These are phyloP conservation scores for Reinhardtius hippoglossoides DNA, from an alignment of 2,113 vertebrate species.

Conservation along the genomic window DNA sequence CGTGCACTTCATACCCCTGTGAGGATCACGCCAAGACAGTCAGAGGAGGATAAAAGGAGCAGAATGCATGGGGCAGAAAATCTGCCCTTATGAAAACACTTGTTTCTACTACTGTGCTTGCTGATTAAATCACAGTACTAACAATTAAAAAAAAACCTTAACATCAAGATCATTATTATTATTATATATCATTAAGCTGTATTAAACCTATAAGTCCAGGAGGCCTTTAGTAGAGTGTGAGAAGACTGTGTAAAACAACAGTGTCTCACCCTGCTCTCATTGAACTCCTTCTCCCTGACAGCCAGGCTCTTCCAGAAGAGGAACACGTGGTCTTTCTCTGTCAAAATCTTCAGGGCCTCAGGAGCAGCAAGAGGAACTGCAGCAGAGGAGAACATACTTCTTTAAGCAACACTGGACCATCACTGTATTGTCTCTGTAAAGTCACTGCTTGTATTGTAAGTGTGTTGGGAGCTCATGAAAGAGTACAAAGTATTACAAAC, in stretches of 20 bases:
- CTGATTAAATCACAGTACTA: too few relatives aligned
- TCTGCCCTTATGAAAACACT: too few relatives aligned
- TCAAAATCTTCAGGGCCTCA: constrained; percentile 93
- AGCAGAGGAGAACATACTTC: neutral
- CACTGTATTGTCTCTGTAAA: neutral
- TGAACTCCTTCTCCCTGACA: constrained; percentile 90
- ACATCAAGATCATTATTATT: too few relatives aligned
- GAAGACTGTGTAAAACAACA: neutral
- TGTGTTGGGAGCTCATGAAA: too few relatives aligned
- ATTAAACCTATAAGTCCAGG: too few relatives aligned
- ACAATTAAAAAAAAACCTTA: too few relatives aligned
- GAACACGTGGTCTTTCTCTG: constrained; percentile 91
- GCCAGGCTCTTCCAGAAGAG: constrained; percentile 98
- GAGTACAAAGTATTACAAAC: neutral
- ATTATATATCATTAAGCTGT: too few relatives aligned
- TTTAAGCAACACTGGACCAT: neutral
- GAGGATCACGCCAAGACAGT: neutral
- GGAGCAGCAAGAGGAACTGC: constrained; percentile 91
- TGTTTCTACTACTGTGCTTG: too few relatives aligned
- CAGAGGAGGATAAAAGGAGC: too few relatives aligned
- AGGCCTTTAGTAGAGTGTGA: neutral
- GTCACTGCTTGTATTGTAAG: too few relatives aligned
- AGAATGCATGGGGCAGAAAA: neutral
- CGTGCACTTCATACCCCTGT: constrained; percentile 93
- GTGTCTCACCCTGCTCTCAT: constrained; percentile 91